Base-by-base conservation (phyloP, 2,888 invertebrate genomes). In the Dioctria linearis region DNA sequence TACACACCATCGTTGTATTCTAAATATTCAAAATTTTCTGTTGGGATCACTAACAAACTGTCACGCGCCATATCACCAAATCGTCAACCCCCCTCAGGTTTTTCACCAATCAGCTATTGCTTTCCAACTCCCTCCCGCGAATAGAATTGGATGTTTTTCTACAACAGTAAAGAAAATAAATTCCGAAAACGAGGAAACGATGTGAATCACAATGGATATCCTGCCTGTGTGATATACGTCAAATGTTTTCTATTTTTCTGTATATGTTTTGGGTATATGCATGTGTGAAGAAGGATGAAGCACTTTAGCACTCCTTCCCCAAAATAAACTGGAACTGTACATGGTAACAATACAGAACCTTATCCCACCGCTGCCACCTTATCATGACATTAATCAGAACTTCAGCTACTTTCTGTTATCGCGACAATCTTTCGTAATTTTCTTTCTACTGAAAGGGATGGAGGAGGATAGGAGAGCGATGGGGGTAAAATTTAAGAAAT, bases 361-460 rank as follows among this genome's bases (percentile, higher is more conserved):
- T 25, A 25, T 25, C 25, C 11, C 46, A 1, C 37, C 69, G 11
- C 69, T 51, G 37, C 69, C 51, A 9, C 51, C 37, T 69, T 69
- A 69, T 69, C 69, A 51, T 69, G 69, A 51, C 69, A 69, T 69
- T 69, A 69, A 69, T 69, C 69, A 69, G 37, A 69, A 69, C 69
- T 69, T 69, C 39, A 69, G 39, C 69, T 51, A 69, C 69, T 69
- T 69, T 69, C 49, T 69, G 69, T 37, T 69, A 69, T 69, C 69
- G 49, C 51, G 51, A 37, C 69, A 69, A 37, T 39, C 9, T 51
- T 69, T 69, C 51, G 39, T 43, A 69, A 69, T 51, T 69, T 69
- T 25, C 69, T 39, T 51, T 69, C 37, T 65, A 25, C 25, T 25
- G 25, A 25, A 25, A 25, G 25, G 25, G 25, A 2, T 25, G 25